These are phyloP conservation scores for Spea hammondii DNA, from an alignment of 2,797 vertebrate genomes.

Conservation along the genomic window DNA sequence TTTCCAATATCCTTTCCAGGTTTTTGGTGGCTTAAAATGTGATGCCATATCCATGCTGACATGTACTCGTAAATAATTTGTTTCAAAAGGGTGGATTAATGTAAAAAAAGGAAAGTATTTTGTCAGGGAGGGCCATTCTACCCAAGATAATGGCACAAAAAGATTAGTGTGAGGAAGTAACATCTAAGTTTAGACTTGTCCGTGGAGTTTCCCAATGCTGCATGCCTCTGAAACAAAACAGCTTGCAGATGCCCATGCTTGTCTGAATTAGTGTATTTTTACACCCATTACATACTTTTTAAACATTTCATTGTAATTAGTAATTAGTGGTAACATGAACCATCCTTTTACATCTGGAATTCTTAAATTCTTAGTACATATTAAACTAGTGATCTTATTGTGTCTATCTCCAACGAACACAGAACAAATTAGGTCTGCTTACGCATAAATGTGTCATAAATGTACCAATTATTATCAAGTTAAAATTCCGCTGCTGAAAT, in stretches of 20 bases:
- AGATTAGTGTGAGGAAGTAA: constrained; percentile 46
- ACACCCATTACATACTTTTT: constrained; percentile 17
- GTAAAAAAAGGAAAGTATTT: constrained; percentile 26
- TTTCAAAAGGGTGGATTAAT: constrained; percentile 19
- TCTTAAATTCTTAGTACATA: too few species aligned
- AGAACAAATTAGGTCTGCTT: too few species aligned
- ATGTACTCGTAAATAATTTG: constrained; percentile 32
- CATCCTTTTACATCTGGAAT: constrained; percentile 8
- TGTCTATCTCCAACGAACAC: too few species aligned
- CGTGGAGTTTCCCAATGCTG: constrained; percentile 40
- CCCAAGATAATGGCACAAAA: constrained; percentile 33
- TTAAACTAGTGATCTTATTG: too few species aligned
- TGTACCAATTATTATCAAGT: background rate
- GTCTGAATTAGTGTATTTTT: constrained; percentile 26
- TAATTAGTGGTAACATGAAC: constrained; percentile 2
- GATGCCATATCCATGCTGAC: constrained; percentile 8
- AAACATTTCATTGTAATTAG: constrained; percentile 24
- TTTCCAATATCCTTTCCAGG: background rate
- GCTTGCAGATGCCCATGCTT: constrained; percentile 43
- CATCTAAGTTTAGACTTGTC: constrained; percentile 48
- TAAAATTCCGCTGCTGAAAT: background rate
- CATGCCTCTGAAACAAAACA: constrained; percentile 41
- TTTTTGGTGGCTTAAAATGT: background rate
- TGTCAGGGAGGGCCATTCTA: constrained; percentile 20
- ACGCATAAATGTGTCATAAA: background rate